A percentile compares a stretch with the other conserved stretches of the same genome.
Evolutionary conservation across 2,888 invertebrate species (phyloP).

Genomic region (Blastobasis adustella): DNA sequence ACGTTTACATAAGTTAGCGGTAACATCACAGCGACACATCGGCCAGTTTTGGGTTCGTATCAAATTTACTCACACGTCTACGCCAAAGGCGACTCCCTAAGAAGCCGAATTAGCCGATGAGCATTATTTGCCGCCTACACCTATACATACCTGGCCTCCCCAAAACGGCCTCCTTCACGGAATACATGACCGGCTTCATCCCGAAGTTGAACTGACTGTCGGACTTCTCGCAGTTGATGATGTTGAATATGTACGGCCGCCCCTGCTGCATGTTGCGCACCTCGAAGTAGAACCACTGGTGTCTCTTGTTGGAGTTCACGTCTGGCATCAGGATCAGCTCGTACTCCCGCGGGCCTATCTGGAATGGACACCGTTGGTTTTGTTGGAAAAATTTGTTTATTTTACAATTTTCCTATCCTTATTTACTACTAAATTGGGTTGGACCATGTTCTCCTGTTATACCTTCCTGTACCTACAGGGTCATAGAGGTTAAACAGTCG

Average conservation of each 20-base stretch:
- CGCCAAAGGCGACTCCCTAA: too few relatives aligned
- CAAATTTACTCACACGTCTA: too few relatives aligned
- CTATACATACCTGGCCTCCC: conserved; percentile 60
- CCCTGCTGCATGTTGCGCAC: conserved; percentile 84
- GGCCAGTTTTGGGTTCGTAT: too few relatives aligned
- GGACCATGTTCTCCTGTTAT: too few relatives aligned
- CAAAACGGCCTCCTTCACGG: conserved; percentile 80
- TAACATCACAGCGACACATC: too few relatives aligned
- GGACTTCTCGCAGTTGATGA: conserved; percentile 90
- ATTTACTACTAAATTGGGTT: too few relatives aligned
- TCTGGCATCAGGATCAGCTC: conserved; percentile 89
- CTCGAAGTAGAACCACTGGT: conserved; percentile 95
- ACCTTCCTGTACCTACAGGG: too few relatives aligned
- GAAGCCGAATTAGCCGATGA: too few relatives aligned
- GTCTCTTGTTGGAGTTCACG: conserved; percentile 84
- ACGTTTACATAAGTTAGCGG: too few relatives aligned
- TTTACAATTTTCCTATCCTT: too few relatives aligned
- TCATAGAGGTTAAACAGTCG: too few relatives aligned
- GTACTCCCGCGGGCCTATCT: conserved; percentile 86
- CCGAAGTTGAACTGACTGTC: conserved; percentile 92
- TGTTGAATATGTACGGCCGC: conserved; percentile 85
- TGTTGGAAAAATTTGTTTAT: neutral
- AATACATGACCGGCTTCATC: conserved; percentile 91
- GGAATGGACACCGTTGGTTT: conserved; percentile 22
- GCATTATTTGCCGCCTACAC: neutral